Evolutionary conservation across 2,888 invertebrate species (phyloP).

Genomic region (Lacanobia oleracea): DNA sequence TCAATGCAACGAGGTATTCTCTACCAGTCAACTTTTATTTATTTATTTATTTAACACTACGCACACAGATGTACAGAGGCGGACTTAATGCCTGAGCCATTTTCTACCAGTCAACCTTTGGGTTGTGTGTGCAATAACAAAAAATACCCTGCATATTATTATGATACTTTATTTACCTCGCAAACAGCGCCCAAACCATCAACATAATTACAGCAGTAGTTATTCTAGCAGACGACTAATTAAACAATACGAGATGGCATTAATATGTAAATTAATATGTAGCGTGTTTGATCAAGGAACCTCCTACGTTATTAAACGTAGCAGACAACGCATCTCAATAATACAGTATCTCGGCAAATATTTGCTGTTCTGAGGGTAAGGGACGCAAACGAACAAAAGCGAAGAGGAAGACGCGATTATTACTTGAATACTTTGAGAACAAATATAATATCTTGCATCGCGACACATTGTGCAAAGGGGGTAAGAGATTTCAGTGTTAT

Average conservation of each 20-base stretch:
- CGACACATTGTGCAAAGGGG: constrained; percentile 50
- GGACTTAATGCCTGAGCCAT: too few species aligned
- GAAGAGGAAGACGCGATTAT: constrained; percentile 73
- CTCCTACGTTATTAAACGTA: constrained; percentile 75
- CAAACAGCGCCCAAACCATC: constrained; percentile 1
- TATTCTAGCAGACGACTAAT: constrained; percentile 39
- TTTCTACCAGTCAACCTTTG: too few species aligned
- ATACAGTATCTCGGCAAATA: constrained; percentile 75
- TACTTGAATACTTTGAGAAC: constrained; percentile 71
- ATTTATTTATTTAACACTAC: too few species aligned
- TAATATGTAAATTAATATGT: constrained; percentile 69
- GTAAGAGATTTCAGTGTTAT: constrained; percentile 43
- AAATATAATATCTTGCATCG: constrained; percentile 67
- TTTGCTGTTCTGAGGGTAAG: constrained; percentile 70
- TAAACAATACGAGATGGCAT: constrained; percentile 57
- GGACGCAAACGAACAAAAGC: constrained; percentile 73
- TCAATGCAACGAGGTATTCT: too few species aligned
- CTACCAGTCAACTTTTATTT: too few species aligned
- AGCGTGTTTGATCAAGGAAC: constrained; percentile 70
- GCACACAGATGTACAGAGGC: too few species aligned
- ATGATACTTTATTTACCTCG: constrained; percentile 12
- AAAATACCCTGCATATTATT: too few species aligned
- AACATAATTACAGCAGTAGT: constrained; percentile 12
- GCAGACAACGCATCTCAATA: constrained; percentile 72
- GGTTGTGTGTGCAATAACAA: too few species aligned